Conservation (phyloP, 2,888 invertebrate genomes). For the Blera fallax region DNA sequence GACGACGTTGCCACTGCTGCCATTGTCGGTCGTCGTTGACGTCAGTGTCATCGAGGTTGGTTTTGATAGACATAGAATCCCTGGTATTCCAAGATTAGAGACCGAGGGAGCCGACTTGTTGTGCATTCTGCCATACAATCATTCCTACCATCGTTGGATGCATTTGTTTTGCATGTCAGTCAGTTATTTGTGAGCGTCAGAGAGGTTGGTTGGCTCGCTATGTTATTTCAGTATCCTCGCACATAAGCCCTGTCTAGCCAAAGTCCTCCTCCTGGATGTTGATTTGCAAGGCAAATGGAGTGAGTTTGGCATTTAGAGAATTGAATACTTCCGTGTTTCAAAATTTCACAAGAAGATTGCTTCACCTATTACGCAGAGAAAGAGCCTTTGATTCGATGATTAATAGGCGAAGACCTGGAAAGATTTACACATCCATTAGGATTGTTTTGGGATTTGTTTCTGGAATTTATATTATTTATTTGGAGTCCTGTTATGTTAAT, state of each 20-base stretch:
- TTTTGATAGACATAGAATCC: slow-evolving; percentile 61
- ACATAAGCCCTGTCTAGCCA: slow-evolving; percentile 28
- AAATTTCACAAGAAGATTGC: neutral
- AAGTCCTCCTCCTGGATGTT: slow-evolving; percentile 20
- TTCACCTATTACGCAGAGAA: neutral
- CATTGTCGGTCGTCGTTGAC: neutral
- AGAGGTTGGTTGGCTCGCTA: slow-evolving; percentile 23
- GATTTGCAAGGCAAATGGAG: slow-evolving; percentile 21
- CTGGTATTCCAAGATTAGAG: slow-evolving; percentile 52
- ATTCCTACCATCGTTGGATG: slow-evolving; percentile 5
- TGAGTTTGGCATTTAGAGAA: slow-evolving; percentile 9
- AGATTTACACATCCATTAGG: slow-evolving; percentile 69
- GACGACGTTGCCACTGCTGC: neutral
- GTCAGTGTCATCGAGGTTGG: slow-evolving; percentile 32
- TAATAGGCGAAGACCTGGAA: slow-evolving; percentile 58
- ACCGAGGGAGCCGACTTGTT: slow-evolving; percentile 33
- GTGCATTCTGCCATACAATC: slow-evolving; percentile 22
- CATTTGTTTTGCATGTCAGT: slow-evolving; percentile 58
- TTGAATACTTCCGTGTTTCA: slow-evolving; percentile 43
- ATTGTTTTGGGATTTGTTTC: slow-evolving; percentile 62
- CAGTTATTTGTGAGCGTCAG: slow-evolving; percentile 26
- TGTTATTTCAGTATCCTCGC: slow-evolving; percentile 46
- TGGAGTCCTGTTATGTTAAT: slow-evolving; percentile 9
- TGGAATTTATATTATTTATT: slow-evolving; percentile 49
- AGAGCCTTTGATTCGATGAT: slow-evolving; percentile 62